Evolutionary conservation across 2,797 vertebrate species (phyloP), one percentile per base, ranked within the genome.

Genomic region (Gymnothorax reevesii): DNA sequence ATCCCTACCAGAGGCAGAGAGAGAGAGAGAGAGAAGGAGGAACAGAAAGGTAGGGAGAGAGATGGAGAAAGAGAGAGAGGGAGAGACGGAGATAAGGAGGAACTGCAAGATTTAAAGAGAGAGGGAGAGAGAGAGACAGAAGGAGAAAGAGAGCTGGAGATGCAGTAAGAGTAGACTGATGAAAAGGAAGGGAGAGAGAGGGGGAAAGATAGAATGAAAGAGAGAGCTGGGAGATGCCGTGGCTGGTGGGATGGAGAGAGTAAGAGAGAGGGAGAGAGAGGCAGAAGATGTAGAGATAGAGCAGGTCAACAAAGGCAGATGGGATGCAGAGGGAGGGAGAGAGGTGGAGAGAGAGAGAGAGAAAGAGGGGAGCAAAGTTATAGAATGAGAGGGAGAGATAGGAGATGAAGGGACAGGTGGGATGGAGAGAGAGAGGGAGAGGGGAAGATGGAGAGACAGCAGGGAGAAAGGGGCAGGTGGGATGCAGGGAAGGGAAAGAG

Each of bases 1-100:
- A 87, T 86, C 57, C 55, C 90, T 89, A 91, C 88, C 69, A 87
- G 91, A 85, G 91, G 88, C 90, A 88, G 88, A 85, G 87, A 84
- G 86, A 85, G 88, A 88, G 69, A n/a, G 7, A 71, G 5, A 85
- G 66, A 73, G 83, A 84, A 54, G 82, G 84, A 9, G 73, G 57
- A 59, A 15, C 57, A 13, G 20, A n/a, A 75, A 15, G 3, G 60
- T 22, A 52, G 17, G 25, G 15, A 84, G 86, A 82, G 54, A n/a
- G 57, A 54, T 22, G 79, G 84, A 60, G 7, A 85, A 25, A 75
- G 17, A 54, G 15, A 77, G 55, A 54, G 33, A 85, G 52, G 62
- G 17, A 54, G 15, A 77, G 55, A 54, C 22, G 55, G 9, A 84
- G 86, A 85, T 27, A 55, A 25, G n/a, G 57, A 84, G 84, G 55